A percentile compares a stretch with the other conserved stretches of the same genome.
Evolutionary conservation across 1,140 invertebrate species (phyloP).

Genomic region (Drosophila grimshawi): DNA sequence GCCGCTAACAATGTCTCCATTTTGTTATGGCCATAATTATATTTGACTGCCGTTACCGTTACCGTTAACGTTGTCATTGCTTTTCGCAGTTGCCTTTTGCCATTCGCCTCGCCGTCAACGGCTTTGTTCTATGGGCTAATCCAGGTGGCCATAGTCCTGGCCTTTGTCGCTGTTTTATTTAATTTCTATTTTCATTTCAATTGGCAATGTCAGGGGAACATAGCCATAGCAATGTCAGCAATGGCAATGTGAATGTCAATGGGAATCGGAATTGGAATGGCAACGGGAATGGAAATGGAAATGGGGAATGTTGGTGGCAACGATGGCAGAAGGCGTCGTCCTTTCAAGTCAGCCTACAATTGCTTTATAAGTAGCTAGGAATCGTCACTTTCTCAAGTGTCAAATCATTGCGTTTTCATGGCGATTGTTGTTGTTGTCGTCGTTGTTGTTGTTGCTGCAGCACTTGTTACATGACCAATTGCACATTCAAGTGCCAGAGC

Average conservation of each 20-base stretch:
- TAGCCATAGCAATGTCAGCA: background rate
- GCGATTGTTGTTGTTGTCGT: conserved; percentile 24
- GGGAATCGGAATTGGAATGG: no score
- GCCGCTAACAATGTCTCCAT: conserved; percentile 67
- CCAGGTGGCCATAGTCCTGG: conserved; percentile 68
- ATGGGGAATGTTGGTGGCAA: conserved; percentile 2
- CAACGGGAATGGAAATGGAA: background rate
- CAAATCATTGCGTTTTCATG: conserved; percentile 57
- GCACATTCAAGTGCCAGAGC: conserved; percentile 62
- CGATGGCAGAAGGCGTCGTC: conserved; percentile 1
- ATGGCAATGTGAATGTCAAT: background rate
- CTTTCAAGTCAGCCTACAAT: conserved; percentile 58
- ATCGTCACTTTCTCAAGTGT: conserved; percentile 65
- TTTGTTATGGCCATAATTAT: conserved; percentile 78
- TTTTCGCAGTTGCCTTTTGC: background rate
- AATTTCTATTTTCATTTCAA: conserved; percentile 64
- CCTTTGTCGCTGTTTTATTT: conserved; percentile 62
- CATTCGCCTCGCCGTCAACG: background rate
- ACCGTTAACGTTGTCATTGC: conserved; percentile 39
- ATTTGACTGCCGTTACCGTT: conserved; percentile 77
- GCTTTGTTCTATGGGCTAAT: conserved; percentile 61
- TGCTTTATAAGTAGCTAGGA: conserved; percentile 41
- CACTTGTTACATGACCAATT: conserved; percentile 72
- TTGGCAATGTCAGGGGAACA: conserved; percentile 35
- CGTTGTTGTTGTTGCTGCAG: conserved; percentile 33